phyloP scores from a whole-genome alignment of 1,140 invertebrate species.

The Philotrypesis tridentata region DNA sequence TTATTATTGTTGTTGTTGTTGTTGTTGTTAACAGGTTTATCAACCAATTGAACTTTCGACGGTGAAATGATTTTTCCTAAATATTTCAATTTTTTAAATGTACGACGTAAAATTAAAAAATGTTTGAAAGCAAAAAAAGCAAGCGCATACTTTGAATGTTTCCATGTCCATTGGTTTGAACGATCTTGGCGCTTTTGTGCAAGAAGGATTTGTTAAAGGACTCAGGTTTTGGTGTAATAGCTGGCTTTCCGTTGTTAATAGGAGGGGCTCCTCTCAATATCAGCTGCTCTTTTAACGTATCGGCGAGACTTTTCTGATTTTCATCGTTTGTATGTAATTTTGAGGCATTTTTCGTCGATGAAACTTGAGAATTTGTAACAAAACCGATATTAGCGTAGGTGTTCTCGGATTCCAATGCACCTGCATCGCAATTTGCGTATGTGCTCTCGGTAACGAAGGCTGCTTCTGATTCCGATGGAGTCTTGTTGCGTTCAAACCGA shows the following conservation, averaged over 20 bases:
- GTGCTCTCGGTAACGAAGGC: conserved; percentile 47
- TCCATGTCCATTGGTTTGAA: conserved; percentile 21
- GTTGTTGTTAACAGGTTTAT: not conserved
- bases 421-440: conserved; percentile 61
- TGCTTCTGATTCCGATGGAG: not conserved
- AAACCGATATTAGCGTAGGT: conserved; percentile 61
- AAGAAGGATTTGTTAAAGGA: conserved; percentile 58
- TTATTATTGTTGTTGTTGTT: not conserved
- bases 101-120: not conserved
- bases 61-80: conserved; percentile 57
- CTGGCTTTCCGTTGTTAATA: conserved; percentile 53
- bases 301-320: conserved; percentile 55
- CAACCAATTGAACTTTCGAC: conserved; percentile 55
- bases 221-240: conserved; percentile 53
- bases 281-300: conserved; percentile 61
- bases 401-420: conserved; percentile 51
- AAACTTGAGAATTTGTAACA: not conserved
- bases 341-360: conserved; percentile 46
- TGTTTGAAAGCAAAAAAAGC: not conserved
- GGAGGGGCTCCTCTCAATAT: conserved; percentile 49
- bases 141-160: conserved; percentile 49
- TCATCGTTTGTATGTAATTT: conserved; percentile 44
- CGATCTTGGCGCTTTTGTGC: conserved; percentile 41
- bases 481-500: not conserved
- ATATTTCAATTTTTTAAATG: conserved; percentile 24